Evolutionary conservation across 2,113 vertebrate species (phyloP).

Genomic region (Crotalus viridis): DNA sequence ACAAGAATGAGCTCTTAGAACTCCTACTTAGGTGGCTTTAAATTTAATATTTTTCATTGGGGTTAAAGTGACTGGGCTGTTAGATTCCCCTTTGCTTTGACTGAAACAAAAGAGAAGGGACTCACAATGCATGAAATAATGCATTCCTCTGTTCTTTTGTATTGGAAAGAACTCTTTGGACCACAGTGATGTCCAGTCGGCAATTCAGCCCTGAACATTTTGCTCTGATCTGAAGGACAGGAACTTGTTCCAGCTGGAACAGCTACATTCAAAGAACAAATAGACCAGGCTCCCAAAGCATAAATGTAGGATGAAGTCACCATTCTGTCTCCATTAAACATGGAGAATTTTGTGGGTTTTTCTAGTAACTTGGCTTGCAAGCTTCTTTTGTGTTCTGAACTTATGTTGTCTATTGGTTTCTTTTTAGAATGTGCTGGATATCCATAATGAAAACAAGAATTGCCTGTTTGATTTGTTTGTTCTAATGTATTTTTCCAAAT

Average conservation of each 20-base stretch:
- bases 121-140: not conserved
- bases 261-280: not conserved
- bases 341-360: not conserved
- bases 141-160: not conserved
- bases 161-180: slow-evolving; percentile 19
- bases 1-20: not conserved
- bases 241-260: slow-evolving; percentile 1
- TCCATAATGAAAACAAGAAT: not conserved
- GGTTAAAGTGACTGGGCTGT: not conserved
- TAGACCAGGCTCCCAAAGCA: not conserved
- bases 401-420: not conserved
- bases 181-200: not conserved
- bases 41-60: not conserved
- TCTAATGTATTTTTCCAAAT: not conserved
- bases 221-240: slow-evolving; percentile 7
- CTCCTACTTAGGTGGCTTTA: not conserved
- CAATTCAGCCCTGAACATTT: accelerated
- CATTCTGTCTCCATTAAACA: not conserved
- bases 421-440: not conserved
- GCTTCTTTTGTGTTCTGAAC: not conserved
- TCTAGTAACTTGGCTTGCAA: not conserved
- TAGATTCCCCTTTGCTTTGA: not conserved
- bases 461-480: not conserved
- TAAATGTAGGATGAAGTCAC: slow-evolving; percentile 29
- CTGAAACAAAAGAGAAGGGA: not conserved